Percentiles rank a stretch among this genome's conserved stretches.
Conservation (phyloP, 2,888 invertebrate genomes). For the Tipula vernalis region DNA sequence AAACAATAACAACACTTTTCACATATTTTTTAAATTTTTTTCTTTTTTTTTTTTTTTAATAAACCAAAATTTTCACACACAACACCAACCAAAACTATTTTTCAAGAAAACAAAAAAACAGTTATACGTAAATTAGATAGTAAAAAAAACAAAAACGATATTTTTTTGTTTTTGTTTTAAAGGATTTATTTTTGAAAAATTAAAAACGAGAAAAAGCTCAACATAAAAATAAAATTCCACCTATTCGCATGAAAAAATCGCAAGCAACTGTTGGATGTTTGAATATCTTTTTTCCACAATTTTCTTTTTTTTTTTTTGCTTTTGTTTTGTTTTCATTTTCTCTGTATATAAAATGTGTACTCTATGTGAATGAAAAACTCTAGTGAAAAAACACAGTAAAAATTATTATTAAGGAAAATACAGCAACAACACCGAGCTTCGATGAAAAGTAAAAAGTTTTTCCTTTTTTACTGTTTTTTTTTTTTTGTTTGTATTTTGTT, state of each 20-base stretch:
- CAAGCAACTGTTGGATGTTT: not conserved
- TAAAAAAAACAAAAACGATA: not conserved
- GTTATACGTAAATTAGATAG: not conserved
- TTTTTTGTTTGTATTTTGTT: not conserved
- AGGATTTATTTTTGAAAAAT: not conserved
- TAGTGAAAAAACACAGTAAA: not conserved
- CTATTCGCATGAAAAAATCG: constrained; percentile 4
- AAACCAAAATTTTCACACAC: not conserved
- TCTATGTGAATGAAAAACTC: not conserved
- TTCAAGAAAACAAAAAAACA: not conserved
- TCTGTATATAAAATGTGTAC: not conserved
- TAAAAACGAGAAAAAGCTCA: not conserved
- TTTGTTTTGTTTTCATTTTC: not conserved
- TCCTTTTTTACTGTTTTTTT: not conserved
- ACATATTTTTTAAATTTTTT: not conserved
- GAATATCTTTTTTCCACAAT: not conserved
- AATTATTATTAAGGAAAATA: not conserved
- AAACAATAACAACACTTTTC: not conserved
- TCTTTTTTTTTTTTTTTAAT: not conserved
- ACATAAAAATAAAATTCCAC: constrained; percentile 4
- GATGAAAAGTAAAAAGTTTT: not conserved
- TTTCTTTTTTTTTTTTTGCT: not conserved
- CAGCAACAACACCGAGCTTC: not conserved
- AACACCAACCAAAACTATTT: not conserved
- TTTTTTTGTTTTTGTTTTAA: not conserved